phyloP scores from a whole-genome alignment of 1,140 invertebrate genomes.

The Zaprionus ghesquierei region DNA sequence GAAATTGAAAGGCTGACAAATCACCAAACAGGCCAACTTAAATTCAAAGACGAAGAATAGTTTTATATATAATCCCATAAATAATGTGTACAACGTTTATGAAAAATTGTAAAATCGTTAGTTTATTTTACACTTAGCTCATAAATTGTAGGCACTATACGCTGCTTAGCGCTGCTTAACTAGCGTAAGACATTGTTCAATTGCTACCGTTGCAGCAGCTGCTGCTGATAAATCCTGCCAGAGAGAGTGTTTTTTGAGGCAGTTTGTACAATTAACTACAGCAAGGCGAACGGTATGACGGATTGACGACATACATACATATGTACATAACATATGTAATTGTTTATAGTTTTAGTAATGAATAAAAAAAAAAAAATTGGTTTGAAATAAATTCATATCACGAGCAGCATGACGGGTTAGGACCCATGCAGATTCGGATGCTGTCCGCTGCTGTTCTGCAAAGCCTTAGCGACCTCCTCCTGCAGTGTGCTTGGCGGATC shows the following conservation, averaged over 20 bases:
- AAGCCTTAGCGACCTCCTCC: conserved; percentile 88
- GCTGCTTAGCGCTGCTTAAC: conserved; percentile 45
- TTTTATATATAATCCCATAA: not conserved
- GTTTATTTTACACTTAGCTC: conserved; percentile 73
- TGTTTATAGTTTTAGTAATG: conserved; percentile 34
- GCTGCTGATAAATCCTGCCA: conserved; percentile 52
- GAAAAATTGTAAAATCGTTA: conserved; percentile 73
- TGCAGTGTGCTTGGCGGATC: conserved; percentile 91
- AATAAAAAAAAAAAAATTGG: conserved; percentile 42
- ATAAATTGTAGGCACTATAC: conserved; percentile 66
- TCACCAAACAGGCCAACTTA: no score
- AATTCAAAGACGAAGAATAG: not conserved
- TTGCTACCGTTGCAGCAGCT: conserved; percentile 24
- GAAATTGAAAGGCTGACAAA: no score
- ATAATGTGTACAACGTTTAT: conserved; percentile 6
- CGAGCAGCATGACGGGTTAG: conserved; percentile 55
- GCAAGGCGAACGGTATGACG: conserved; percentile 27
- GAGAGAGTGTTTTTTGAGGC: conserved; percentile 1
- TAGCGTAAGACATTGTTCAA: conserved; percentile 18
- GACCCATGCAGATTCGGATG: conserved; percentile 79
- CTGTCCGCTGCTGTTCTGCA: conserved; percentile 71
- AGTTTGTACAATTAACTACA: conserved; percentile 62
- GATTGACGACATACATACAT: conserved; percentile 11
- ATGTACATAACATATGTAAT: conserved; percentile 10
- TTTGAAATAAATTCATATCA: conserved; percentile 75